A percentile compares a stretch with the other conserved stretches of the same genome.
Conservation (phyloP, 2,888 invertebrate species). For the Euphydryas editha region DNA sequence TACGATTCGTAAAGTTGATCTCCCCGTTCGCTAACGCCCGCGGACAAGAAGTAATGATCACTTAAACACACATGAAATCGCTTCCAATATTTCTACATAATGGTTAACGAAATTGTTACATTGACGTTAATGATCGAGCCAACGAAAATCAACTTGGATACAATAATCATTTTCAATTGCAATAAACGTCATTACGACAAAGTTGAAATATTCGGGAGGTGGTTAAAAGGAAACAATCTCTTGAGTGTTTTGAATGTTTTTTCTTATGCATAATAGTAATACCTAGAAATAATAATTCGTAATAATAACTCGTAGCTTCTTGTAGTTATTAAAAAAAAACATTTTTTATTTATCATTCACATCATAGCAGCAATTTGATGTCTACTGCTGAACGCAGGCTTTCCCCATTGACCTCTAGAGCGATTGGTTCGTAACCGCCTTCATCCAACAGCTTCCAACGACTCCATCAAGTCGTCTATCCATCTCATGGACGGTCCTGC, state of each 20-base stretch:
- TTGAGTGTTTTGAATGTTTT: neutral
- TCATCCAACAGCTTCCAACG: too few species aligned
- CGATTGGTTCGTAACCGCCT: too few species aligned
- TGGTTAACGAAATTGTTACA: slow-evolving; percentile 68
- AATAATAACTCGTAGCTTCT: too few species aligned
- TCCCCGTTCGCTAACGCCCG: slow-evolving; percentile 61
- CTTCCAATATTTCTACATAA: slow-evolving; percentile 72
- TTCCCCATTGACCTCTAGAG: too few species aligned
- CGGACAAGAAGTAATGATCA: slow-evolving; percentile 71
- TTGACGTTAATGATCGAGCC: slow-evolving; percentile 63
- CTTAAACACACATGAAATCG: slow-evolving; percentile 66
- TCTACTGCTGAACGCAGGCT: too few species aligned
- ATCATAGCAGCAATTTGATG: too few species aligned
- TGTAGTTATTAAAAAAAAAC: too few species aligned
- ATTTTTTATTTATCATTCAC: too few species aligned
- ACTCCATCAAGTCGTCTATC: too few species aligned
- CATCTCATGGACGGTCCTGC: too few species aligned
- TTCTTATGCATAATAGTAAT: too few species aligned
- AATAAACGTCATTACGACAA: slow-evolving; percentile 20
- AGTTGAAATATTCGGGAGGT: slow-evolving; percentile 9
- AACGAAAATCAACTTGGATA: slow-evolving; percentile 37
- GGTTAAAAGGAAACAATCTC: slow-evolving; percentile 49
- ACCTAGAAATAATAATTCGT: too few species aligned
- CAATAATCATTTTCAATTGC: slow-evolving; percentile 27
- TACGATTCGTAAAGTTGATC: slow-evolving; percentile 18